Base-by-base conservation (phyloP, 2,797 vertebrate species). In the Alexandromys oeconomus region DNA sequence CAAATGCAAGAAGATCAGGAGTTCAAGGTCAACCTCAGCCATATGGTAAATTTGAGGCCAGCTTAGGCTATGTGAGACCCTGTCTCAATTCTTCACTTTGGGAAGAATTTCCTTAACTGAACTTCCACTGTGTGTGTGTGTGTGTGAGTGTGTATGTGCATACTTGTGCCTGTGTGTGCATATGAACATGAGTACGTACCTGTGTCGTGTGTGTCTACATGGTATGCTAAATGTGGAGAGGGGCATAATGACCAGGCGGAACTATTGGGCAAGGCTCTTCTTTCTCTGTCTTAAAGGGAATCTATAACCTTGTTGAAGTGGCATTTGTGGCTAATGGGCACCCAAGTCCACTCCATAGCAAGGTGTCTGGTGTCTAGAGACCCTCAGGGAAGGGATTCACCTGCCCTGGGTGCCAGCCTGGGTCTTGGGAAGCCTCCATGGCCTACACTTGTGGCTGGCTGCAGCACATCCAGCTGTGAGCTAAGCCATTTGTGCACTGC, bases 261-360 rank as follows among this genome's bases (percentile, higher is more conserved):
- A 74, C 59, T 54, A 48, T 29, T 37, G 23, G 43, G 9, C 43
- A 78, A 63, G 85, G 54, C 69, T 69, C 57, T 4, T 17, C 59
- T 79, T 43, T 61, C n/a, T 81, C 48, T 90, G 37, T 87, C 81
- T 54, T 2, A 92, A 81, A 88, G 34, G 5, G 57, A 65, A 82
- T 51, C 1, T 14, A 67, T 40, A 29, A 29, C 37, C 31, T 34
- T n/a, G 3, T 5, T 27, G 23, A 63, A 40, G 12, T 31, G 76
- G n/a, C 25, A 31, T 63, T 89, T 29, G 1, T 48, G 51, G 27
- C 88, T 61, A 67, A 54, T 21, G 9, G 54, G 19, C 15, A 10
- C 23, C 37, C 57, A 0, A 67, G 86, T 69, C 27, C 43, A 11
- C 29, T 0, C 40, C 51, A 4, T 1, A 8, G 76, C 11, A 2